A percentile compares a stretch with the other conserved stretches of the same genome.
Evolutionary conservation across 2,888 invertebrate genomes (phyloP).

Genomic region (Harpalus rufipes): DNA sequence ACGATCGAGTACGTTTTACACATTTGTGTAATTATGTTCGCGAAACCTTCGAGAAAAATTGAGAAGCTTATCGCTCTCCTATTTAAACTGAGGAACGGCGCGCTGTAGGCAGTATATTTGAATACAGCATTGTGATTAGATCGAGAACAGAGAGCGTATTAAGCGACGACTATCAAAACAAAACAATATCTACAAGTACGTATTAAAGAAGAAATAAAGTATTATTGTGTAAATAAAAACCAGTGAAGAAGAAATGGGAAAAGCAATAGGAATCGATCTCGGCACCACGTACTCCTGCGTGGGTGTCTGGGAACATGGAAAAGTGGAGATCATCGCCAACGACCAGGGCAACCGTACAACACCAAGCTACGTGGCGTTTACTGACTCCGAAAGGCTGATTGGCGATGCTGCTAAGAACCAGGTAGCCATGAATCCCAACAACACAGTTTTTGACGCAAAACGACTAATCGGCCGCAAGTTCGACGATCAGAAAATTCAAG

Average conservation of each 20-base stretch:
- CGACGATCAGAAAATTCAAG: slow-evolving; percentile 85
- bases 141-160: not conserved
- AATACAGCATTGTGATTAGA: not conserved
- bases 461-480: slow-evolving; percentile 83
- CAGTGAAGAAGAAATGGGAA: slow-evolving; percentile 41
- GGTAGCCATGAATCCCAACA: slow-evolving; percentile 85
- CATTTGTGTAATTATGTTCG: not conserved
- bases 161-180: not conserved
- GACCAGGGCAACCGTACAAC: slow-evolving; percentile 94
- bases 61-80: slow-evolving; percentile 4
- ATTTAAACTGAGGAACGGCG: slow-evolving; percentile 8
- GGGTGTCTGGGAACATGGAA: slow-evolving; percentile 89
- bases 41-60: slow-evolving; percentile 27
- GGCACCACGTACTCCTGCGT: slow-evolving; percentile 93
- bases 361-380: slow-evolving; percentile 88
- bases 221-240: slow-evolving; percentile 5
- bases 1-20: slow-evolving; percentile 8
- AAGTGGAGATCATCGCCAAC: slow-evolving; percentile 92
- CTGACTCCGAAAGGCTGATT: slow-evolving; percentile 83
- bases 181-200: not conserved
- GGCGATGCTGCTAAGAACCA: slow-evolving; percentile 87
- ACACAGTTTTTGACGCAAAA: slow-evolving; percentile 84
- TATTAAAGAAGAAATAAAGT: not conserved
- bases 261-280: slow-evolving; percentile 89
- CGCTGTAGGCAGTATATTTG: slow-evolving; percentile 25